These are phyloP conservation scores for Neolamprologus toae DNA, from an alignment of 2,113 vertebrate genomes.

Conservation along the genomic window DNA sequence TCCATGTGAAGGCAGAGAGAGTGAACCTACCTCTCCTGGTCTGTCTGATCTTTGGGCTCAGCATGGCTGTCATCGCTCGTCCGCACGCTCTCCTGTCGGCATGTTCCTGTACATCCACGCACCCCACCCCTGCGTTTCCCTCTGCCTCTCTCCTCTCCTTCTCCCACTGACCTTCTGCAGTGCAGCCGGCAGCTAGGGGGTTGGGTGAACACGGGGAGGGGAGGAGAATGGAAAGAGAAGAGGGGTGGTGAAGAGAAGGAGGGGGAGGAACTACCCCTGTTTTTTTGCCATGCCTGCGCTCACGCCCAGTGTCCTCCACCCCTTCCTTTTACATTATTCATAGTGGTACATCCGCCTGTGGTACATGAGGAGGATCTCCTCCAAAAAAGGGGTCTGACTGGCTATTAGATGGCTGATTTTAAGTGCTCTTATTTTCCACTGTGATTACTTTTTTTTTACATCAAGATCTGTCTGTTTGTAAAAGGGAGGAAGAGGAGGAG, in stretches of 20 bases:
- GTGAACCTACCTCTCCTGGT: constrained; percentile 79
- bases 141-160: constrained; percentile 18
- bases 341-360: constrained; percentile 25
- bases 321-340: constrained; percentile 69
- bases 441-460: not conserved
- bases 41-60: constrained; percentile 89
- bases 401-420: constrained; percentile 6
- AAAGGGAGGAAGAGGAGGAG: not conserved
- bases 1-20: not conserved
- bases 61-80: constrained; percentile 76
- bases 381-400: not conserved
- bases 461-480: not conserved
- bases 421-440: not conserved
- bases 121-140: constrained; percentile 28
- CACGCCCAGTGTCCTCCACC: constrained; percentile 50
- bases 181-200: constrained; percentile 54
- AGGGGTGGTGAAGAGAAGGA: constrained; percentile 15
- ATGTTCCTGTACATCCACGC: constrained; percentile 54
- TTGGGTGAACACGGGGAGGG: constrained; percentile 43
- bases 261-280: constrained; percentile 7
- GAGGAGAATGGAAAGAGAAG: constrained; percentile 47
- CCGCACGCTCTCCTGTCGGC: constrained; percentile 43
- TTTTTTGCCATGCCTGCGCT: not conserved
- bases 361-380: not conserved
- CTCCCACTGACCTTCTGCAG: constrained; percentile 61